Evolutionary conservation across 2,113 vertebrate species (phyloP).

Genomic region (Dipodomys merriami): DNA sequence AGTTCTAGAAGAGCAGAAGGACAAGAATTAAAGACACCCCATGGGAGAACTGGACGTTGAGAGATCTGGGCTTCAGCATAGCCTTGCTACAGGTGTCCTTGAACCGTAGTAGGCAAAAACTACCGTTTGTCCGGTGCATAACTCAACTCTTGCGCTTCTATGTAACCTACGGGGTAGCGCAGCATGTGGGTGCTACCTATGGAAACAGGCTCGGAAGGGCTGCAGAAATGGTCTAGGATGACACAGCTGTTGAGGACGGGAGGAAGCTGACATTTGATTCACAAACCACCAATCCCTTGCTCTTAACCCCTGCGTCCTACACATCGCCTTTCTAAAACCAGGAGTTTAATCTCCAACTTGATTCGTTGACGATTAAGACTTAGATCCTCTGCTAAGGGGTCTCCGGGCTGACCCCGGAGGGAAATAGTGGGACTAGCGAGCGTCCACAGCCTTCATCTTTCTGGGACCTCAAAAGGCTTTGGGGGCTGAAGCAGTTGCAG

Average conservation of each 20-base stretch:
- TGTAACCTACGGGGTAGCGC: not conserved
- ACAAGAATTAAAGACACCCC: not conserved
- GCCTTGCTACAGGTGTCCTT: not conserved
- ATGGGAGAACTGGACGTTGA: not conserved
- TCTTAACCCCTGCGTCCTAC: not conserved
- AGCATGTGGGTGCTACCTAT: not conserved
- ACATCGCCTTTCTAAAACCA: not conserved
- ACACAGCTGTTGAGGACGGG: not conserved
- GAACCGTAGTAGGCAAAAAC: not conserved
- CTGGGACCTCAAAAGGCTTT: not conserved
- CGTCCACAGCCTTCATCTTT: not conserved
- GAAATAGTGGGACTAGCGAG: not conserved
- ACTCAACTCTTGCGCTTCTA: not conserved
- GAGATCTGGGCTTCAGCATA: not conserved
- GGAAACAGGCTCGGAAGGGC: conserved; percentile 44
- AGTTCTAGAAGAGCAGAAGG: not conserved
- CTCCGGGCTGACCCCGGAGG: accelerated
- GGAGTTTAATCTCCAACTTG: not conserved
- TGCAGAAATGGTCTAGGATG: not conserved
- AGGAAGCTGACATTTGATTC: not conserved
- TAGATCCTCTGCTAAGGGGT: not conserved
- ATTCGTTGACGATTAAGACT: not conserved
- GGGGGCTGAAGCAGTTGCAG: not conserved
- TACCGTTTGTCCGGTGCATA: not conserved
- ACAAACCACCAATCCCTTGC: not conserved